A percentile compares a stretch with the other conserved stretches of the same genome.
Evolutionary conservation across 1,140 invertebrate genomes (phyloP).

Genomic region (Ceratina australensis): DNA sequence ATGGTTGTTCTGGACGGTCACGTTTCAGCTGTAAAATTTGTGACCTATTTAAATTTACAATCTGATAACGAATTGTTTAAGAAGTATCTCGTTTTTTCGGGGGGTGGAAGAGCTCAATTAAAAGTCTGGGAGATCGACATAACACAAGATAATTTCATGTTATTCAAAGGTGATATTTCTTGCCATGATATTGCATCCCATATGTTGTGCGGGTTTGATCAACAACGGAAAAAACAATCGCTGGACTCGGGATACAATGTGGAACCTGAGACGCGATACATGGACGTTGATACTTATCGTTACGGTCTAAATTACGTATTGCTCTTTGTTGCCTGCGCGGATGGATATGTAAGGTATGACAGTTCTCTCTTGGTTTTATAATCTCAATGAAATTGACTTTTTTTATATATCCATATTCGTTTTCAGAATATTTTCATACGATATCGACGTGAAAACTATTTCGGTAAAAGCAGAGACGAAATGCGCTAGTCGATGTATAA

Average conservation of each 20-base stretch:
- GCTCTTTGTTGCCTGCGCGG: conserved; percentile 85
- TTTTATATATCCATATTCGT: conserved; percentile 14
- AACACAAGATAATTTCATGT: neutral
- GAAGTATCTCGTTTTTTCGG: conserved; percentile 83
- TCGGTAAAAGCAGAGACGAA: conserved; percentile 70
- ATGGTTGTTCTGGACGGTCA: conserved; percentile 82
- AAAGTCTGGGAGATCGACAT: conserved; percentile 83
- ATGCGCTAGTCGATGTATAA: conserved; percentile 81
- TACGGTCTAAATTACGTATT: conserved; percentile 68
- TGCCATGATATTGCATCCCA: conserved; percentile 78
- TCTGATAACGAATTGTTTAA: neutral
- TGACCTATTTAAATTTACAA: conserved; percentile 71
- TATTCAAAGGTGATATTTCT: conserved; percentile 1
- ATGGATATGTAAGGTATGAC: conserved; percentile 83
- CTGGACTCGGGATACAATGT: conserved; percentile 75
- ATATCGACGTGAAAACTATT: conserved; percentile 58
- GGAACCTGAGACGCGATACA: conserved; percentile 86
- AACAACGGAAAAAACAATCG: conserved; percentile 77
- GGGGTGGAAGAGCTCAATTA: conserved; percentile 88
- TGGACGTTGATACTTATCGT: conserved; percentile 80
- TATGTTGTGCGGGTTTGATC: conserved; percentile 81
- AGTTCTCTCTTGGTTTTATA: neutral
- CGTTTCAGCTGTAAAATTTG: conserved; percentile 84
- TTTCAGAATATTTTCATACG: conserved; percentile 69
- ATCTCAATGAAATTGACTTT: neutral